Percentiles rank a stretch among this genome's conserved stretches.
Conservation (phyloP, 2,888 invertebrate genomes). For the Bombylius major region DNA sequence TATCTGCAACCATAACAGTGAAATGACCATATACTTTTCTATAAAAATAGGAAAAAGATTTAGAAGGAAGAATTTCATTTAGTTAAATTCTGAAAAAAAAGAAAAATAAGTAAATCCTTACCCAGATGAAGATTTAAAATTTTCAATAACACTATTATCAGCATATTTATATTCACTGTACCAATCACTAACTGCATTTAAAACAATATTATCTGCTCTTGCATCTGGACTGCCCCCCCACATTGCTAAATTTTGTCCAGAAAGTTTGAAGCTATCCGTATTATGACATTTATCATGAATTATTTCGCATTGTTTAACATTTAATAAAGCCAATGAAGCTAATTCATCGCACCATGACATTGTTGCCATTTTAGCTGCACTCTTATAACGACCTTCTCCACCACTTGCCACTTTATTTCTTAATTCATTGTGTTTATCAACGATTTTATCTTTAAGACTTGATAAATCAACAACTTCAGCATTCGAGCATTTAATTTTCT, state of each 20-base stretch:
- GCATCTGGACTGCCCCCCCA: not conserved
- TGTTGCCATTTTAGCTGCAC: conserved; percentile 28
- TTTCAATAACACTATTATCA: conserved; percentile 1
- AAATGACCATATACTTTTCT: not conserved
- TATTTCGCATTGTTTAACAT: conserved; percentile 28
- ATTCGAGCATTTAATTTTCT: conserved; percentile 24
- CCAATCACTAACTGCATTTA: conserved; percentile 3
- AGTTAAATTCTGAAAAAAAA: conserved; percentile 8
- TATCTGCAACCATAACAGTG: conserved; percentile 1
- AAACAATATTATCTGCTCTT: not conserved
- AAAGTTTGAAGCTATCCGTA: conserved; percentile 23
- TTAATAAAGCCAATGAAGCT: conserved; percentile 26
- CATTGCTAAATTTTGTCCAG: conserved; percentile 26
- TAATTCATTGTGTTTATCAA: conserved; percentile 31
- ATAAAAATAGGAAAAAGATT: conserved; percentile 21
- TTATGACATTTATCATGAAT: conserved; percentile 30
- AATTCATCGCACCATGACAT: conserved; percentile 30
- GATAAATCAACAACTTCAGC: conserved; percentile 24
- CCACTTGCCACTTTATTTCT: conserved; percentile 29
- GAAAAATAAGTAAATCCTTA: not conserved
- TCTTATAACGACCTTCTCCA: conserved; percentile 21
- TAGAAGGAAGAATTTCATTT: no score
- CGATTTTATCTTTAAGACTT: conserved; percentile 26
- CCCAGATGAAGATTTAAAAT: not conserved
- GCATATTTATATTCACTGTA: conserved; percentile 5